Evolutionary conservation across 2,113 vertebrate species (phyloP).

Genomic region (Antennarius striatus): DNA sequence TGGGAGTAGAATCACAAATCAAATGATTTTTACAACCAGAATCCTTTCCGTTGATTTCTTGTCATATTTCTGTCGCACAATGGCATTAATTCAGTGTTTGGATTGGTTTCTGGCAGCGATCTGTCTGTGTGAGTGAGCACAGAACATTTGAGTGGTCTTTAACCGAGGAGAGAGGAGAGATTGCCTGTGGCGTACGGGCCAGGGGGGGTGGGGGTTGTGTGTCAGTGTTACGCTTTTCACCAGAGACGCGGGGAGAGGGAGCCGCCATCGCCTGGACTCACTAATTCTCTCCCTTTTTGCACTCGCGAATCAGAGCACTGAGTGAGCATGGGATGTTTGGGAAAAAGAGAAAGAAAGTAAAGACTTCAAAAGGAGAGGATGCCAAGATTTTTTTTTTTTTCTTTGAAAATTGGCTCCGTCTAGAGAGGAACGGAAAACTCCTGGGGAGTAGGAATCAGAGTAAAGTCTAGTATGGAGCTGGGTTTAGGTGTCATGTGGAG

Average conservation of each 20-base stretch:
- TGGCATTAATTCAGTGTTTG: conserved; percentile 1
- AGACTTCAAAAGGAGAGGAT: conserved; percentile 53
- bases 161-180: background rate
- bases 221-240: conserved; percentile 19
- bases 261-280: background rate
- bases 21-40: background rate
- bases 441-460: conserved; percentile 29
- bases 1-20: no score
- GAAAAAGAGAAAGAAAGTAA: conserved; percentile 21
- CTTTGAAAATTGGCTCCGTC: conserved; percentile 23
- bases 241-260: conserved; percentile 8
- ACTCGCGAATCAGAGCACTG: conserved; percentile 23
- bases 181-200: background rate
- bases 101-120: conserved; percentile 3
- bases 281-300: conserved; percentile 9
- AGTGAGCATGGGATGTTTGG: conserved; percentile 37
- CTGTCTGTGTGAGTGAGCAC: background rate
- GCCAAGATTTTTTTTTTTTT: conserved; percentile 28
- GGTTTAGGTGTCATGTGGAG: background rate
- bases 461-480: conserved; percentile 9
- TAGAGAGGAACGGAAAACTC: conserved; percentile 11
- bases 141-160: background rate
- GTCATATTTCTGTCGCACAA: conserved; percentile 3
- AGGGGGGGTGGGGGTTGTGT: conserved; percentile 18
- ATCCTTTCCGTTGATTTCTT: background rate